Evolutionary conservation across 2,888 invertebrate species (phyloP), one percentile per base, ranked within the genome.

Genomic region (Drosophila demipolita): DNA sequence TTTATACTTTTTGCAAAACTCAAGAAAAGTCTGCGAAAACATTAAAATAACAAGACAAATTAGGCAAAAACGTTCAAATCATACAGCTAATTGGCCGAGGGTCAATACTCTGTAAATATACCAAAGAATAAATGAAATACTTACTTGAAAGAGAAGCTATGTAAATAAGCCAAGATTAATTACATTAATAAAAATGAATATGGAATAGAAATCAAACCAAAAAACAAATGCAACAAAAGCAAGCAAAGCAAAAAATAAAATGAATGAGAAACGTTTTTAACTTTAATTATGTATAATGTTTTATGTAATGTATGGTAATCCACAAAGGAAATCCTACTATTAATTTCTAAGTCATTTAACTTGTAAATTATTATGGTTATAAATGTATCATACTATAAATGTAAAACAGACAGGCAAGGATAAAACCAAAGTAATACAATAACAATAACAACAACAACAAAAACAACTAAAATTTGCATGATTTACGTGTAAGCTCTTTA

Each of bases 331-430:
- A 74, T 89, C 82, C 89, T 73, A 85, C 89, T 89, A 89, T 87
- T 85, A 85, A 85, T 89, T 89, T 89, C 89, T 85, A 89, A 85
- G 89, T 87, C 87, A 89, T 87, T 85, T 82, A 85, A 85, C 89
- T 87, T 85, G 85, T 85, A 85, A 85, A 85, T 85, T 85, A 85
- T 89, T 89, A 85, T 85, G 89, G 89, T 87, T 89, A 85, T 85
- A 85, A 89, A 87, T 85, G 85, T 85, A 84, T 60, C 33, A 77
- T 79, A 75, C 60, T 69, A 69, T 63, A 72, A 55, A 66, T 69
- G 62, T 70, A 70, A 72, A 72, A 65, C 66, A 71, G 29, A 35
- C 54, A 48, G 48, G 29, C 63, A 58, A 59, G 57, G 36, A 57
- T 33, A 57, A 32, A 45, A 33, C 42, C 73, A 45, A 38, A 63